Conservation (phyloP, 2,888 invertebrate species). For the Seira musarum region DNA sequence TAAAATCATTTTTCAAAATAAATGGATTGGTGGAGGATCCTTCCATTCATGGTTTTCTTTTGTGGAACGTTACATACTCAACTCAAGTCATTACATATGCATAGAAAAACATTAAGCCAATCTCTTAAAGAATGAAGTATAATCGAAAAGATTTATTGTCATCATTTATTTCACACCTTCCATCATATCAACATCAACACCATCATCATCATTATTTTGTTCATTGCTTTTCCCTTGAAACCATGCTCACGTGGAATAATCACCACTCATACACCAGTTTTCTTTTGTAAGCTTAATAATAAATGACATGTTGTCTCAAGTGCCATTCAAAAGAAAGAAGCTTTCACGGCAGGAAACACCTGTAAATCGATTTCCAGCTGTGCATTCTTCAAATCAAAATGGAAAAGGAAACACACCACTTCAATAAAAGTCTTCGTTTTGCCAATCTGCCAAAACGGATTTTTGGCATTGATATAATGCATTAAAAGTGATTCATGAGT, state of each 20-base stretch:
- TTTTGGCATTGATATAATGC: no score
- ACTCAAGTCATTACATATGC: background rate
- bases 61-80: background rate
- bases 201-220: no score
- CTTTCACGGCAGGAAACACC: constrained; percentile 22
- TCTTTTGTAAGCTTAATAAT: constrained; percentile 25
- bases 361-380: constrained; percentile 46
- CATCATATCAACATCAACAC: background rate
- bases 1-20: background rate
- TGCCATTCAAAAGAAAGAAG: background rate
- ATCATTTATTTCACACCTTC: background rate
- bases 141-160: background rate
- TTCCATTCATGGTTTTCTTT: background rate
- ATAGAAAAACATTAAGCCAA: background rate
- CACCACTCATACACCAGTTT: background rate
- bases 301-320: constrained; percentile 21
- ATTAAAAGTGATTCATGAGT: no score
- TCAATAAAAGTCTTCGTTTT: no score
- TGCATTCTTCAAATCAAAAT: constrained; percentile 8
- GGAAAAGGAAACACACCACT: no score
- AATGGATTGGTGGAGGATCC: background rate
- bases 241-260: background rate
- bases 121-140: background rate
- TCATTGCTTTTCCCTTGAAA: no score
- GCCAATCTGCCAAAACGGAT: no score